These are phyloP conservation scores for Melanotaenia trifasciata DNA, from an alignment of 2,797 vertebrate genomes.

Conservation along the genomic window DNA sequence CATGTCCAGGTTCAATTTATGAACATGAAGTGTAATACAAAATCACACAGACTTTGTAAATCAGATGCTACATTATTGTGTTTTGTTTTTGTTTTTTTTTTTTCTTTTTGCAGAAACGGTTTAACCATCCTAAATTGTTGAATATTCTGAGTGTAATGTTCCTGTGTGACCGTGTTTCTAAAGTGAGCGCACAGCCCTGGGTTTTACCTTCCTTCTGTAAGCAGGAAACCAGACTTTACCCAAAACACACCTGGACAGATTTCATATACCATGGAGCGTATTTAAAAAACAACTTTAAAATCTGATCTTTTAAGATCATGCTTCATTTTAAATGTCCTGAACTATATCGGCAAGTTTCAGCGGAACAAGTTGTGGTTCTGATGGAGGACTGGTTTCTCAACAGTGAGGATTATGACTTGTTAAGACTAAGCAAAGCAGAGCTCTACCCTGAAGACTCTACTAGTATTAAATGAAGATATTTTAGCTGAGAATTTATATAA, in stretches of 20 bases:
- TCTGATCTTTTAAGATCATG: slow-evolving; percentile 35
- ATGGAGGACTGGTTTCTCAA: neutral
- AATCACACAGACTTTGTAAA: slow-evolving; percentile 91
- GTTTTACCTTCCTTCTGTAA: slow-evolving; percentile 58
- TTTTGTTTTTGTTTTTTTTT: slow-evolving; percentile 20
- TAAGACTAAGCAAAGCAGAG: slow-evolving; percentile 14
- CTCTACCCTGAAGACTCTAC: slow-evolving; percentile 3
- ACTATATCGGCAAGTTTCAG: neutral
- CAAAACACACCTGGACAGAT: slow-evolving; percentile 61
- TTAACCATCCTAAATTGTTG: slow-evolving; percentile 97
- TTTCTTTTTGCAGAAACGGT: slow-evolving; percentile 81
- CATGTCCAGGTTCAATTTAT: slow-evolving; percentile 94
- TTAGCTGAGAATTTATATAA: slow-evolving; percentile 4
- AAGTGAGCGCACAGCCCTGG: slow-evolving; percentile 85
- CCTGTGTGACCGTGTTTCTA: slow-evolving; percentile 77
- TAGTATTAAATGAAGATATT: neutral
- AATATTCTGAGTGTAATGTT: slow-evolving; percentile 93
- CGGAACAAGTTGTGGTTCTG: neutral
- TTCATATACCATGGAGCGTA: slow-evolving; percentile 13
- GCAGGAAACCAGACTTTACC: slow-evolving; percentile 38
- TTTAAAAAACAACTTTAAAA: slow-evolving; percentile 8
- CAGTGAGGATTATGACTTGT: slow-evolving; percentile 15
- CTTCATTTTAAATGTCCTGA: neutral
- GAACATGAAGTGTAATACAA: slow-evolving; percentile 80
- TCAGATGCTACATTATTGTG: slow-evolving; percentile 86